A percentile compares a stretch with the other conserved stretches of the same genome.
Conservation (phyloP, 2,888 invertebrate genomes). For the Apamea crenata region DNA sequence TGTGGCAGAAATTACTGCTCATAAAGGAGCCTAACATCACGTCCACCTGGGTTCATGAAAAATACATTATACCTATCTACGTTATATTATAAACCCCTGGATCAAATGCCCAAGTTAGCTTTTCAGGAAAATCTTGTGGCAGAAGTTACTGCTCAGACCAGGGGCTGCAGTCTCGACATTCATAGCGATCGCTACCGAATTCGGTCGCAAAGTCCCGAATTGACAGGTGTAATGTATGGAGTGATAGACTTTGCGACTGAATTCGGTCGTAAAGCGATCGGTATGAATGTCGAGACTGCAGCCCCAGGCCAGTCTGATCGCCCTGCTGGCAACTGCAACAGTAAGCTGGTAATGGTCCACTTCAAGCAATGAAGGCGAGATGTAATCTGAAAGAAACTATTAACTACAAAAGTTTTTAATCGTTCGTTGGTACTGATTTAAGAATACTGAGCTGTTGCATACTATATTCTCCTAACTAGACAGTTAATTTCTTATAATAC, state of each 20-base stretch:
- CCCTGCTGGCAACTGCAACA: neutral
- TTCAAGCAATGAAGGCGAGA: neutral
- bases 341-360: neutral
- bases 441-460: neutral
- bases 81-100: neutral
- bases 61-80: neutral
- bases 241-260: too few relatives aligned
- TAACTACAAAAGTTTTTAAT: neutral
- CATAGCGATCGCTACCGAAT: too few relatives aligned
- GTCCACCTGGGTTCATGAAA: slow-evolving; percentile 91
- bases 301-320: neutral
- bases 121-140: neutral
- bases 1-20: neutral
- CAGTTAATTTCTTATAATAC: slow-evolving; percentile 26
- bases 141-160: neutral
- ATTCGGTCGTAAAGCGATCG: too few relatives aligned
- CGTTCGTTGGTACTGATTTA: neutral
- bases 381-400: neutral
- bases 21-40: slow-evolving; percentile 97
- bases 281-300: too few relatives aligned
- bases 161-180: too few relatives aligned
- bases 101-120: neutral
- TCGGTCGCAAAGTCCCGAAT: too few relatives aligned
- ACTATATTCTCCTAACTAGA: neutral
- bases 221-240: too few relatives aligned